Evolutionary conservation across 2,888 invertebrate genomes (phyloP).

Genomic region (Dilophus febrilis): DNA sequence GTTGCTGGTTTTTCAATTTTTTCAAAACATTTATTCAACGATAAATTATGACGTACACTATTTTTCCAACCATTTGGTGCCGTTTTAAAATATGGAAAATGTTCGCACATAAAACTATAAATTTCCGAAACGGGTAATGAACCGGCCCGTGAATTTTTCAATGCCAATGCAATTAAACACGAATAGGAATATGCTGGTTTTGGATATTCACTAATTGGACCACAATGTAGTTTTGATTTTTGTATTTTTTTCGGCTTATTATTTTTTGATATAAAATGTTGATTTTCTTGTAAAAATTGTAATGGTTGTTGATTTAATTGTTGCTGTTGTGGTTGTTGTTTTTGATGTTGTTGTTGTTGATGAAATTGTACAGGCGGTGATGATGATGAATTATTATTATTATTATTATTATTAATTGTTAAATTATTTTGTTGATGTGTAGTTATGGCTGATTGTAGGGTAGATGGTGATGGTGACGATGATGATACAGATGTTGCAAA

Average conservation of each 20-base stretch:
- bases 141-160: constrained; percentile 89
- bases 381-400: too few relatives aligned
- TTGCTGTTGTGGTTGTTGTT: not conserved
- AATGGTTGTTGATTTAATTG: not conserved
- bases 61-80: constrained; percentile 99
- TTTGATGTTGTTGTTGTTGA: too few relatives aligned
- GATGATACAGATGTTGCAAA: too few relatives aligned
- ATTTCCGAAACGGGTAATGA: constrained; percentile 95
- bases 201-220: constrained; percentile 47
- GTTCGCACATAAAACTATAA: constrained; percentile 96
- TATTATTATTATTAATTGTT: too few relatives aligned
- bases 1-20: constrained; percentile 91
- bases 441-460: too few relatives aligned
- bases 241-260: constrained; percentile 27
- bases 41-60: constrained; percentile 92
- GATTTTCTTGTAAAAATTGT: too few relatives aligned
- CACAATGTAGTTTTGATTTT: not conserved
- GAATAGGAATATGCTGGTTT: constrained; percentile 97
- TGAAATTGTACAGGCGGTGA: too few relatives aligned
- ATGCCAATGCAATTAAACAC: constrained; percentile 92
- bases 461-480: too few relatives aligned
- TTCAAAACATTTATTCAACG: constrained; percentile 95
- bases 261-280: too few relatives aligned
- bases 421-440: too few relatives aligned
- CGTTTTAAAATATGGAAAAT: constrained; percentile 96